phyloP scores from a whole-genome alignment of 1,140 invertebrate genomes.

The Eriosoma lanigerum region DNA sequence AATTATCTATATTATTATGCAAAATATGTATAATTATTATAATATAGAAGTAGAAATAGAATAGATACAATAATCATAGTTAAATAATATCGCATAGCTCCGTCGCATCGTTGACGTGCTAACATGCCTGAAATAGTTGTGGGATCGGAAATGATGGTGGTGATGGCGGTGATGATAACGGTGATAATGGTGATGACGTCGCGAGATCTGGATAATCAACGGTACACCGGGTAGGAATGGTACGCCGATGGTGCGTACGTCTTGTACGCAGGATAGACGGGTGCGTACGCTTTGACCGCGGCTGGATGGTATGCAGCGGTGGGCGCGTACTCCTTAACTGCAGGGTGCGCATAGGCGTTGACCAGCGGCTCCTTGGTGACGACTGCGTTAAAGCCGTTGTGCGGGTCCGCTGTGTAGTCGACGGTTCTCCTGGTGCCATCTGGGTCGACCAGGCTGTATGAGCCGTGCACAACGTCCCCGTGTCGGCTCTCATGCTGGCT shows the following conservation, averaged over 20 bases:
- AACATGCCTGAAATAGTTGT: not conserved
- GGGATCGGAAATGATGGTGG: not conserved
- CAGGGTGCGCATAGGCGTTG: slow-evolving; percentile 58
- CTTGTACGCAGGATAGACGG: slow-evolving; percentile 11
- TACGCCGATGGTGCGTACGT: slow-evolving; percentile 13
- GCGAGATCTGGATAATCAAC: not conserved
- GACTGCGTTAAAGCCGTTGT: slow-evolving; percentile 54
- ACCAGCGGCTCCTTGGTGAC: slow-evolving; percentile 56
- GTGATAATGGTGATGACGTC: too few relatives aligned
- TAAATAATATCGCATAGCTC: too few relatives aligned
- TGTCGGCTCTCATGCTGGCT: slow-evolving; percentile 68
- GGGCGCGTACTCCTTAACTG: slow-evolving; percentile 56
- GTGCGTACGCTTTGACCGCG: slow-evolving; percentile 57
- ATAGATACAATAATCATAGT: too few relatives aligned
- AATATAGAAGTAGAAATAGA: too few relatives aligned
- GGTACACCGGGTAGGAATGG: slow-evolving; percentile 25
- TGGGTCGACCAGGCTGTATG: slow-evolving; percentile 63
- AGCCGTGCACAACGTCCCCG: slow-evolving; percentile 69
- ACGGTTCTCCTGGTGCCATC: slow-evolving; percentile 57
- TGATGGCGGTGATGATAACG: not conserved
- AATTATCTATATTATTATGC: too few relatives aligned
- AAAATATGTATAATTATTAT: too few relatives aligned
- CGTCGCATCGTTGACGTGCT: too few relatives aligned
- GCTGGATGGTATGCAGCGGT: slow-evolving; percentile 63
- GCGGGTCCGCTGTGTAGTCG: slow-evolving; percentile 55